Conservation (phyloP, 2,888 invertebrate genomes). For the Meandrusa payeni region DNA sequence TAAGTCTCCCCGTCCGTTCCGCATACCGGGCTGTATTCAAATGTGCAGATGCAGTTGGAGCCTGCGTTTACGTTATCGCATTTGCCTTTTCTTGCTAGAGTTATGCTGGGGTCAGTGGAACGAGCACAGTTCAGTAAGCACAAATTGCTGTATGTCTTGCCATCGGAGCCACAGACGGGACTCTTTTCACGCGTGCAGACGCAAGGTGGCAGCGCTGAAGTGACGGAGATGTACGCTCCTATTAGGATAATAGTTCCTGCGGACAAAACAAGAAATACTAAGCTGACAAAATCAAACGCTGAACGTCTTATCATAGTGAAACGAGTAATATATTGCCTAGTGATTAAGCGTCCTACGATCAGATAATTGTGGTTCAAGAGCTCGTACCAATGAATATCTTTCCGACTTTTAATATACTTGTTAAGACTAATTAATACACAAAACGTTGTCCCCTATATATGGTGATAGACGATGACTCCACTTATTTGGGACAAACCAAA, state of each 20-base stretch:
- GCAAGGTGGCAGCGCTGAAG: conserved; percentile 26
- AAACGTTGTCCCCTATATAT: too few relatives aligned
- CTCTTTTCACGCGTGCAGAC: conserved; percentile 35
- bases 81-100: conserved; percentile 11
- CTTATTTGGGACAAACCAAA: too few relatives aligned
- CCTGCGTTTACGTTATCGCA: conserved; percentile 1
- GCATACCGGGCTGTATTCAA: conserved; percentile 34
- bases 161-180: conserved; percentile 44
- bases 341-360: too few relatives aligned
- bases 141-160: conserved; percentile 39
- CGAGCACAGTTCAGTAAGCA: conserved; percentile 37
- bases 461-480: too few relatives aligned
- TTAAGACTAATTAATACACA: too few relatives aligned
- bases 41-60: conserved; percentile 24
- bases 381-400: too few relatives aligned
- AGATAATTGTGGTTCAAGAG: too few relatives aligned
- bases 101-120: conserved; percentile 27
- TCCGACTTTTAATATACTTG: too few relatives aligned
- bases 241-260: conserved; percentile 20
- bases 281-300: too few relatives aligned
- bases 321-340: too few relatives aligned
- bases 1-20: conserved; percentile 37
- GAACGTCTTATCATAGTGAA: too few relatives aligned
- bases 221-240: conserved; percentile 7
- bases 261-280: conserved; percentile 3